Evolutionary conservation across 1,140 invertebrate species (phyloP), one percentile per base, ranked within the genome.

Genomic region (Ephestia elutella): DNA sequence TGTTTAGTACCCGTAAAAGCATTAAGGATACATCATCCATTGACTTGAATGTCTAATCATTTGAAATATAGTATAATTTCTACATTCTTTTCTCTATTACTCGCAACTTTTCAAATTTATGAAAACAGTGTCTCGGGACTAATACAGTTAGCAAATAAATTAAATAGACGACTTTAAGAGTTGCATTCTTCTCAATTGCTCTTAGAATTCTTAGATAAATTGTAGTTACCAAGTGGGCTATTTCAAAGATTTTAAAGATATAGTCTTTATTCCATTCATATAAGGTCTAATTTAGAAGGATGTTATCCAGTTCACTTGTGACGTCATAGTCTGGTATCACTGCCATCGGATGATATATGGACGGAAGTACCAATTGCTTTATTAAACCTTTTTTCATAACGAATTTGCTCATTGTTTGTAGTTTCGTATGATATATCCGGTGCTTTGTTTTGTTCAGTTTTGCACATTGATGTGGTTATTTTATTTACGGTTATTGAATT

Each of bases 361-460:
- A 50, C 66, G 75, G 73, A 79, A 77, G 69, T 73, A 70, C 75
- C 77, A 80, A 82, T 80, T 77, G 63, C 66, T 70, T 75, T 61
- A 75, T 70, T 77, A 72, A 74, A 62, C 62, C 68, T 68, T 78
- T 78, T 72, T 55, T 60, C 62, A 62, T 71, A 66, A 62, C 57
- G 69, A 63, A 63, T 63, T 77, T 10, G 30, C 30, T 32, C 30
- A 32, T 71, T 75, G 72, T 71, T 65, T 66, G 56, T 49, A 32
- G 51, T 62, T 57, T 60, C 48, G 53, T 44, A 53, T 49, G 28
- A 57, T 56, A 58, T 56, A 57, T 65, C 63, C 68, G 63, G 35
- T 56, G 56, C 54, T 57, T 68, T 73, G 60, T 68, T 49, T 70
- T 35, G 30, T 54, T 8, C 30, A 55, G 19, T 38, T 38, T 55